phyloP scores from a whole-genome alignment of 2,797 vertebrate genomes.

The Gymnopithys bicolor region DNA sequence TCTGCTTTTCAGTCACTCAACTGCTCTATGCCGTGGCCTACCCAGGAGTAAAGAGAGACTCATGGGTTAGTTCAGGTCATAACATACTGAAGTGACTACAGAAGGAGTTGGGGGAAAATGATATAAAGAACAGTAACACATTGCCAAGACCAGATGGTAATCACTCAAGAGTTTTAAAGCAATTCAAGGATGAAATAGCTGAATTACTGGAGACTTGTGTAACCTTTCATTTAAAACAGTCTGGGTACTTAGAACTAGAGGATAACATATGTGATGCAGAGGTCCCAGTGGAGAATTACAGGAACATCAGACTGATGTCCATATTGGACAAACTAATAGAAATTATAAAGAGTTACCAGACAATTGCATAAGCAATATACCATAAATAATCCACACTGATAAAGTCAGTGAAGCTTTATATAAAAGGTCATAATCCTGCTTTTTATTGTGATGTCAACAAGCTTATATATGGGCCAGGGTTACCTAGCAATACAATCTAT shows the following conservation, averaged over 20 bases:
- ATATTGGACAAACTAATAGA: background rate
- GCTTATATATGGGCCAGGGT: background rate
- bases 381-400: background rate
- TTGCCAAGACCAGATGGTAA: slow-evolving; percentile 45
- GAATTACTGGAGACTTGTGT: background rate
- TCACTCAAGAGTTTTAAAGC: slow-evolving; percentile 43
- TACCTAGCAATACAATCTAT: background rate
- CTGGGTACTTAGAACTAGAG: background rate
- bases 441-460: background rate
- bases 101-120: background rate
- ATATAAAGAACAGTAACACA: background rate
- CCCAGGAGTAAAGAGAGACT: background rate
- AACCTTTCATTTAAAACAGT: slow-evolving; percentile 17
- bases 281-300: background rate
- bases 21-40: background rate
- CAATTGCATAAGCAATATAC: background rate
- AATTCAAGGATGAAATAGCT: slow-evolving; percentile 49
- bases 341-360: background rate
- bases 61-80: background rate
- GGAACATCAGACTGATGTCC: background rate
- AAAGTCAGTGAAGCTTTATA: background rate
- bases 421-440: background rate
- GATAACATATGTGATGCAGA: background rate
- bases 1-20: background rate
- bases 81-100: background rate